Conservation (phyloP, 2,797 vertebrate species). For the Adelosebastes latens region DNA sequence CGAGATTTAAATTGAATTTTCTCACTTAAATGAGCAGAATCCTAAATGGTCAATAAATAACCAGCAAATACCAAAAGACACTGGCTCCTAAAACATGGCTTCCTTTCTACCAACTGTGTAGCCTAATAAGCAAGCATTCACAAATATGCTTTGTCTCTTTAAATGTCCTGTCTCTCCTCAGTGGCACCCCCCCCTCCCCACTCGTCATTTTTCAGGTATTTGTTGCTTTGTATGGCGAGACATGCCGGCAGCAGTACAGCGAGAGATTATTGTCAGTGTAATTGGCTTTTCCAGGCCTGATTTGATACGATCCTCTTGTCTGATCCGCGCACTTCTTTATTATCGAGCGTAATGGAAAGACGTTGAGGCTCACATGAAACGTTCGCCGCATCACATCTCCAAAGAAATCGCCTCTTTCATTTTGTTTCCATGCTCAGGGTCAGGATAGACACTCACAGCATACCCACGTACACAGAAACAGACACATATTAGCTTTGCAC, state of each 20-base stretch:
- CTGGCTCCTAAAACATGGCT: background rate
- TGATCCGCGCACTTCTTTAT: slow-evolving; percentile 80
- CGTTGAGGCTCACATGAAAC: slow-evolving; percentile 70
- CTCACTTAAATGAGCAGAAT: background rate
- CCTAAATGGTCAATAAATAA: background rate
- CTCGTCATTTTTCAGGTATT: slow-evolving; percentile 54
- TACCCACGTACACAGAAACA: background rate
- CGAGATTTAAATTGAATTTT: background rate
- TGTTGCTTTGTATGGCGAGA: slow-evolving; percentile 70
- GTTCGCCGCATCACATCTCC: slow-evolving; percentile 60
- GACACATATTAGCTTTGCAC: background rate
- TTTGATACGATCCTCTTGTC: slow-evolving; percentile 81
- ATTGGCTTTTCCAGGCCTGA: slow-evolving; percentile 82
- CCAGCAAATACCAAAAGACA: background rate
- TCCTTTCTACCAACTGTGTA: background rate
- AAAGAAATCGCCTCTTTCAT: slow-evolving; percentile 55
- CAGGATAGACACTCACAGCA: slow-evolving; percentile 6
- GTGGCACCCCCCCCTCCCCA: background rate
- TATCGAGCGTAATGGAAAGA: slow-evolving; percentile 77
- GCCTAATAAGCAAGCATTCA: slow-evolving; percentile 9
- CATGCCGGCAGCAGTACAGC: slow-evolving; percentile 76
- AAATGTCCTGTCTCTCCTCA: slow-evolving; percentile 32
- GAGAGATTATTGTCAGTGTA: slow-evolving; percentile 83
- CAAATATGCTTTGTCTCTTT: slow-evolving; percentile 19
- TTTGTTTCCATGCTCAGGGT: slow-evolving; percentile 41